These are phyloP conservation scores for Ectobius pallidus DNA, from an alignment of 2,888 invertebrate species.

Conservation along the genomic window DNA sequence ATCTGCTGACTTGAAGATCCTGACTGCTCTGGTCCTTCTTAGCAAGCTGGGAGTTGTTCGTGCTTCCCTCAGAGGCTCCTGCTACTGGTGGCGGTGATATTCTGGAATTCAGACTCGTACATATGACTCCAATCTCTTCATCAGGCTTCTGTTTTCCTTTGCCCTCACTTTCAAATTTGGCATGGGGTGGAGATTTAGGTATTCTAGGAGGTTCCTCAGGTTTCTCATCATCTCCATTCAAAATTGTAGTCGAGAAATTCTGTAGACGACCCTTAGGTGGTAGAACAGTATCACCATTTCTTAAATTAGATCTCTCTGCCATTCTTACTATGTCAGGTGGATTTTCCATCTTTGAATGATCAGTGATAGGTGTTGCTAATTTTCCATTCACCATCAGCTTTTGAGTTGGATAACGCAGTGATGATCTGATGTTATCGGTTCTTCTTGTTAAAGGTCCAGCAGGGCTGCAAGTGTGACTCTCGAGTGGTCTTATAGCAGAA, in stretches of 20 bases:
- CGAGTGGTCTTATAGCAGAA: slow-evolving; percentile 31
- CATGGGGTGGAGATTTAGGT: slow-evolving; percentile 4
- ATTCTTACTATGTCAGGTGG: background rate
- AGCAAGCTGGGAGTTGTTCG: background rate
- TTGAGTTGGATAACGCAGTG: slow-evolving; percentile 56
- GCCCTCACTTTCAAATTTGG: background rate
- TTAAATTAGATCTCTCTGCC: background rate
- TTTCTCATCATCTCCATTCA: background rate
- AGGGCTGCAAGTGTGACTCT: background rate
- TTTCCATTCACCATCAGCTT: slow-evolving; percentile 58
- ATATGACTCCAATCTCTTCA: background rate
- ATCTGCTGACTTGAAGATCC: background rate
- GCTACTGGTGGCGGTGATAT: background rate
- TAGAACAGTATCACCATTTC: background rate
- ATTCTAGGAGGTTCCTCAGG: background rate
- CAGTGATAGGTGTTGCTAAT: slow-evolving; percentile 49
- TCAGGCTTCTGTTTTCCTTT: background rate
- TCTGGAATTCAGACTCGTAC: background rate
- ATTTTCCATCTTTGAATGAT: background rate
- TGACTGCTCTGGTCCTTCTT: background rate
- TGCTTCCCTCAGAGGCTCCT: background rate
- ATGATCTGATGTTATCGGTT: slow-evolving; percentile 30
- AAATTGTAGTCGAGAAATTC: slow-evolving; percentile 9
- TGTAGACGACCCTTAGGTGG: slow-evolving; percentile 28
- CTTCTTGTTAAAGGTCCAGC: slow-evolving; percentile 30